Conservation (phyloP, 2,888 invertebrate genomes). For the Morpho deidamia region DNA sequence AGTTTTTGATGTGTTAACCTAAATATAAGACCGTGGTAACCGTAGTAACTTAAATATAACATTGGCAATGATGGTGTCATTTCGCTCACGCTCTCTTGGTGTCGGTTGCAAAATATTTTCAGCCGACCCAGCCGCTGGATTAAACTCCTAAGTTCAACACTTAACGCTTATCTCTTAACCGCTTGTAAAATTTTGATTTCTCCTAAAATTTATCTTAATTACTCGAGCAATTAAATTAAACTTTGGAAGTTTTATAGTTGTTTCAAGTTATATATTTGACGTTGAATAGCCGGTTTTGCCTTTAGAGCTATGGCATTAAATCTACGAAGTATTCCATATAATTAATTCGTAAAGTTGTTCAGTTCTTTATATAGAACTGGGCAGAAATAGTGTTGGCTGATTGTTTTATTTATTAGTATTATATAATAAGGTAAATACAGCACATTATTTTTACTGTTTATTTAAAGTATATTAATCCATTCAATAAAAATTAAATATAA, state of each 20-base stretch:
- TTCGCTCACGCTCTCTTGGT: neutral
- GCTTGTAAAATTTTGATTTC: slow-evolving; percentile 73
- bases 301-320: neutral
- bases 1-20: too few relatives aligned
- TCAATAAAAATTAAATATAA: too few relatives aligned
- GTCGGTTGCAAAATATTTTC: slow-evolving; percentile 38
- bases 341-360: neutral
- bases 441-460: too few relatives aligned
- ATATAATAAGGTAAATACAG: too few relatives aligned
- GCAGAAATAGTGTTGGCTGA: too few relatives aligned
- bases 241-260: slow-evolving; percentile 49
- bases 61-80: too few relatives aligned
- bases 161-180: slow-evolving; percentile 68
- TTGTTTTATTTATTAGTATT: too few relatives aligned
- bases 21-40: too few relatives aligned
- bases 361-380: neutral
- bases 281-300: neutral
- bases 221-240: slow-evolving; percentile 61
- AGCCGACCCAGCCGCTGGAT: slow-evolving; percentile 34
- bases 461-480: too few relatives aligned
- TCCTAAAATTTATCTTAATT: slow-evolving; percentile 72
- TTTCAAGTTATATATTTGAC: slow-evolving; percentile 7
- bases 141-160: slow-evolving; percentile 65
- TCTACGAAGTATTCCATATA: neutral
- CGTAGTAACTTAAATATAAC: too few relatives aligned